Conservation (phyloP, 2,888 invertebrate genomes). For the Taphrorychus bicolor region DNA sequence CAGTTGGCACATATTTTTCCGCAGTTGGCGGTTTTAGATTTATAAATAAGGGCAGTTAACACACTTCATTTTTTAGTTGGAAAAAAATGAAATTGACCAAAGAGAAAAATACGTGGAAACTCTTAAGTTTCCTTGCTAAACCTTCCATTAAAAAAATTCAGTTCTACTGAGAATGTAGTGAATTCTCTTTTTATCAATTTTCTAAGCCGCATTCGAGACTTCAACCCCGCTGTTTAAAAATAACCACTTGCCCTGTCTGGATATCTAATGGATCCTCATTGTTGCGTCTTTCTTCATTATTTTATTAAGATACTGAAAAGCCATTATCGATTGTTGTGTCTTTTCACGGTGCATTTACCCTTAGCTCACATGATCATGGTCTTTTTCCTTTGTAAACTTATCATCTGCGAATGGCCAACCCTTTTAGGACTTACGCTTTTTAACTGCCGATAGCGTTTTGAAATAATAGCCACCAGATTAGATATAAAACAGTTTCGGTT, state of each 20-base stretch:
- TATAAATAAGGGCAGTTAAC: too few species aligned
- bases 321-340: conserved; percentile 25
- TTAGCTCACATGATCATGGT: background rate
- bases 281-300: conserved; percentile 32
- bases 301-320: conserved; percentile 25
- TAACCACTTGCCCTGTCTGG: conserved; percentile 23
- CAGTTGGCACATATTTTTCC: too few species aligned
- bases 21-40: too few species aligned
- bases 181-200: background rate
- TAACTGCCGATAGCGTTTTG: background rate
- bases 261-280: conserved; percentile 28
- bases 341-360: conserved; percentile 20
- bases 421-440: background rate
- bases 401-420: background rate
- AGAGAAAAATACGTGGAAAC: too few species aligned
- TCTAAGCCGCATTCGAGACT: background rate
- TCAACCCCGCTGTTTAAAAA: conserved; percentile 10
- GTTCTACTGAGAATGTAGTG: too few species aligned
- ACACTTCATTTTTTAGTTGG: too few species aligned
- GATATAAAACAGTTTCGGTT: conserved; percentile 3
- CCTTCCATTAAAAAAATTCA: too few species aligned
- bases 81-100: too few species aligned
- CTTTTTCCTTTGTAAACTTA: background rate
- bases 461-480: background rate
- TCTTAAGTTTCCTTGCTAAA: too few species aligned